Evolutionary conservation across 1,140 invertebrate species (phyloP), one percentile per base, ranked within the genome.

Genomic region (Drosophila rufa): DNA sequence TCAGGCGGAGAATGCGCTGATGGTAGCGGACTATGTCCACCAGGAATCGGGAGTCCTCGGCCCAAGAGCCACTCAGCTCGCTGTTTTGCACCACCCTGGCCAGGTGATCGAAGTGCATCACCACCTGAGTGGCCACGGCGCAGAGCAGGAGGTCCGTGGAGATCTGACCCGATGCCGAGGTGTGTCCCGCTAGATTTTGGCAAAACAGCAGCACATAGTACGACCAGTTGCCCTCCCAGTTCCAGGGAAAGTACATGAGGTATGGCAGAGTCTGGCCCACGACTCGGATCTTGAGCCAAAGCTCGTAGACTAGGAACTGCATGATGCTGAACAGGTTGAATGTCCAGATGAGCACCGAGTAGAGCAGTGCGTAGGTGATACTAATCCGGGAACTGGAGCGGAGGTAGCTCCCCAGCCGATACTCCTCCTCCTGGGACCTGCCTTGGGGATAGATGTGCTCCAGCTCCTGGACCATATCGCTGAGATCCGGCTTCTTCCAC

Each of bases 91-190:
- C 51, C 8, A 22, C 30, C 6, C 50, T 60, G 6, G 79, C 38
- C 15, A 92, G 15, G 38, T 83, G 69, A 25, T 92, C 79, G 4
- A 81, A 92, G 48, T 92, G 91, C 91, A 92, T 92, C 0, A 91
- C 69, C 12, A 92, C 60, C 45, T 86, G 75, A 0, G 84, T 90
- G 25, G 77, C 82, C 38, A 86, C 61, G 17, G 87, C 87, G 22
- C 77, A 80, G 14, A 92, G 71, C 43, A 92, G 2, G 1, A 92
- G 59, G 61, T 92, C 91, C 8, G 83, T 80, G 0, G 91, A 61
- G 8, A 92, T 87, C 42, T 92, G 91, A 4, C 86, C 87, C n/a
- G 91, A 60, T 0, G 84, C 87, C 11, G 91, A 75, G 9, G 87
- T 86, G 17, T 83, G 82, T 14, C 87, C 91, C 0, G 87, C 91